Evolutionary conservation across 64 coral and sea anemone species (phyloP), one percentile per base, ranked within the genome.

Genomic region (Dendrophyllia cribrosa): DNA sequence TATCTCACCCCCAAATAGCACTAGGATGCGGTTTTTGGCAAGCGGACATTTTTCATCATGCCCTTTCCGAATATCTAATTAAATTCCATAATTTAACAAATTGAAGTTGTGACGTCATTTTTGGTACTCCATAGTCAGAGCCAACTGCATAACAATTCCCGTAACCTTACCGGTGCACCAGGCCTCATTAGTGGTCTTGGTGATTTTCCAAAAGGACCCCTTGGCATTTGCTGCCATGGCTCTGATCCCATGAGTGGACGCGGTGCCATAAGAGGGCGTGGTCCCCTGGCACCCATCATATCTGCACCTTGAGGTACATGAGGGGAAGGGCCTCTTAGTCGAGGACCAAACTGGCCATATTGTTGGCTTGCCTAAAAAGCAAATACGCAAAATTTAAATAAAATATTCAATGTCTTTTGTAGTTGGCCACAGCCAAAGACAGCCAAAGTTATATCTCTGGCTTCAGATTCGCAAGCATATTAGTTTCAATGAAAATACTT

Each of bases 141-240:
- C 44, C 7, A 56, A 64, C 61, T 19, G 1, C 61, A 14, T 19
- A 34, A 64, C 4, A 17, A 2, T 2, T 17, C 13, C 5, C 2
- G 2, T 11, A 66, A 43, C 25, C 86, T 87, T 20, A 79, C 86
- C 75, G 77, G 56, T 9, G 55, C 77, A 7, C 92, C 92, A 67
- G 92, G 82, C 63, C 88, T 87, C 91, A 93, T 93, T 7, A 94
- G 77, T 10, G 92, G 92, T 22, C 86, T 87, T 46, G 92, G 92
- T 9, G 86, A 76, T 89, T 86, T 88, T 60, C 75, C 77, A 20
- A 58, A 68, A 69, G 89, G 59, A 6, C 16, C 19, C 44, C 61
- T 64, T 1, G 62, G 62, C 80, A 84, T 67, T 20, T 84, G 80
- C 45, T 84, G 80, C 61, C 61, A 84, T 14, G 34, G 48, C 48